Evolutionary conservation across 2,888 invertebrate species (phyloP), one percentile per base, ranked within the genome.

Genomic region (Pollenia labialis): DNA sequence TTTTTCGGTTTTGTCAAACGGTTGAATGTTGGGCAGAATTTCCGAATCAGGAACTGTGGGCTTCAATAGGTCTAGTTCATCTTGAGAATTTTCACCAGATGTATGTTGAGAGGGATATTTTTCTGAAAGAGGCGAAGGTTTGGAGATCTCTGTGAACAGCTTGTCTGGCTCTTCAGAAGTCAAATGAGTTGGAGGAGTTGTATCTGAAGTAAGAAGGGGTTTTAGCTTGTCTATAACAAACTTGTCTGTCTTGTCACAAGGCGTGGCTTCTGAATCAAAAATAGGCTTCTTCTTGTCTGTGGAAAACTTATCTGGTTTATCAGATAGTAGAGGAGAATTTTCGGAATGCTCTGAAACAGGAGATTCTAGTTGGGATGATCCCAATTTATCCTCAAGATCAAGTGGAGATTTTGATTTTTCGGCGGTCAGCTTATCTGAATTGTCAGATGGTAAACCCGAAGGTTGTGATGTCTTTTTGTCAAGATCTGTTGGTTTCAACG

Each of bases 361-460:
- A 42, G 4, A 32, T 7, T 42, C 18, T 10, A n/a, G 32, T 62
- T 62, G 23, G n/a, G 12, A 16, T 44, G 12, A 2, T 76, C 66
- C 16, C 44, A 54, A 58, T 32, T 88, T 76, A 4, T 85, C 82
- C 23, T 79, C 58, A 52, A 62, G 68, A 62, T 52, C 9, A 1
- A 44, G 11, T 11, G 50, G 12, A 46, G 42, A 50, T 56, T 16
- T 18, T 72, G 40, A 16, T 9, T 56, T 42, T 12, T 16, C 58
- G 6, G 4, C 6, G 32, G 6, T 32, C 32, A 32, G 0, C 6
- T 4, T 32, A 32, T 32, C 32, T 40, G 40, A 9, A 60, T 50
- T 48, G 11, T 60, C 69, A 9, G 44, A 40, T 16, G n/a, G 12
- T 12, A 32, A 6, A 58, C 1, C 32, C 0, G 32, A 58, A 58